These are phyloP conservation scores for Montipora capricornis DNA, from an alignment of 64 coral and sea anemone genomes.

Conservation along the genomic window DNA sequence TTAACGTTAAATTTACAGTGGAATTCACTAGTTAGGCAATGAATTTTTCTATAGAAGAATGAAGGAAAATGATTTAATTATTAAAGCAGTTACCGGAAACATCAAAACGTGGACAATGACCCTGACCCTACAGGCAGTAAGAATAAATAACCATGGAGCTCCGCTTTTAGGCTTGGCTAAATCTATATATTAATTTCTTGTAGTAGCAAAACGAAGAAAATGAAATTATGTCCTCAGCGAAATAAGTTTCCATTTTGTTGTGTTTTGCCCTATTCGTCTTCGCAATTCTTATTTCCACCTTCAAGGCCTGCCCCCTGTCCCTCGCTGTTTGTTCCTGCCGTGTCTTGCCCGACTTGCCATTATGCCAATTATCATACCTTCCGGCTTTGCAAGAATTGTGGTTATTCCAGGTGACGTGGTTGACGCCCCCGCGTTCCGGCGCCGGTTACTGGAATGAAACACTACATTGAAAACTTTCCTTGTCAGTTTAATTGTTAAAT, in stretches of 20 bases:
- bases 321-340: conserved; percentile 39
- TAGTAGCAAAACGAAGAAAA: neutral
- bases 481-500: too few species aligned
- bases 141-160: too few species aligned
- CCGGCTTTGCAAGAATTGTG: conserved; percentile 63
- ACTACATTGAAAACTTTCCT: too few species aligned
- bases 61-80: too few species aligned
- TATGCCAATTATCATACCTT: conserved; percentile 51
- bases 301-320: conserved; percentile 22
- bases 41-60: too few species aligned
- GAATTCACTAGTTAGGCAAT: too few species aligned
- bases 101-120: too few species aligned
- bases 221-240: neutral
- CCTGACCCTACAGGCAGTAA: too few species aligned
- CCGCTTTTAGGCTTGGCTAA: neutral
- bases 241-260: too few species aligned
- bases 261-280: neutral
- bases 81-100: too few species aligned
- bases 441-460: neutral
- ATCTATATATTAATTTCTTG: neutral
- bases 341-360: conserved; percentile 34
- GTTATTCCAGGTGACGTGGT: neutral
- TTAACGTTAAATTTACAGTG: too few species aligned
- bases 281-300: neutral
- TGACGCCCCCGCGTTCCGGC: neutral